A percentile compares a stretch with the other conserved stretches of the same genome.
phyloP scores from a whole-genome alignment of 2,113 vertebrate genomes.

The Rhea pennata region DNA sequence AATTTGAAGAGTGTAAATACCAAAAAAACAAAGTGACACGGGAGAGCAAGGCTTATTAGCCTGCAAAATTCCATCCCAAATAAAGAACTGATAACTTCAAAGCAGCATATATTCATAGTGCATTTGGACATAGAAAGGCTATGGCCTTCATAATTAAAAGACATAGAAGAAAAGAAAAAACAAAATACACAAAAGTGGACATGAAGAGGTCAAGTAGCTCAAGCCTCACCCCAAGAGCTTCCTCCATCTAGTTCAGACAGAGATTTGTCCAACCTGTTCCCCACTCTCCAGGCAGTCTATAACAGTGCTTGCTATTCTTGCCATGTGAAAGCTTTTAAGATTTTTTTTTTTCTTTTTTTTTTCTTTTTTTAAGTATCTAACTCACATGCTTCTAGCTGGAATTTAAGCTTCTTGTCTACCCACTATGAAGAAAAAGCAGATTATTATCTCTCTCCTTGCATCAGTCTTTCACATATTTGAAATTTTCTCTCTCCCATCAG shows the following conservation, averaged over 20 bases:
- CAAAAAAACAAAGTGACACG: not conserved
- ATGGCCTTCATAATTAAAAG: not conserved
- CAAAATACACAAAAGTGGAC: not conserved
- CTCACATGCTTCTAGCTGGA: not conserved
- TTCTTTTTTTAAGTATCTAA: not conserved
- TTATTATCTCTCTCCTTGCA: not conserved
- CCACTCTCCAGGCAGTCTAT: not conserved
- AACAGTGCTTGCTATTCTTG: accelerated
- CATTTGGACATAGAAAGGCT: not conserved
- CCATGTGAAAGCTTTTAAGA: not conserved
- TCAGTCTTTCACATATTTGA: not conserved
- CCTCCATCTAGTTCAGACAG: not conserved
- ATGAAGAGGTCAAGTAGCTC: not conserved
- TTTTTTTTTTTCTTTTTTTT: not conserved
- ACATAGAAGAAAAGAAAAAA: not conserved
- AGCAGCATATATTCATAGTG: not conserved
- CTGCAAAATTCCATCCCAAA: not conserved
- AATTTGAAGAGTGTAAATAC: not conserved
- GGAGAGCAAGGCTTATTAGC: not conserved
- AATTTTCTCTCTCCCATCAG: not conserved
- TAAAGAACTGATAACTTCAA: not conserved
- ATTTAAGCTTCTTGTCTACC: not conserved
- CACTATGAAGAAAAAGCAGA: not conserved
- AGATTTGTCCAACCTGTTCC: not conserved
- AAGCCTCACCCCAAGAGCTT: not conserved